phyloP scores from a whole-genome alignment of 53 echinoderm and acorn worm species.

The Mesocentrotus franciscanus region DNA sequence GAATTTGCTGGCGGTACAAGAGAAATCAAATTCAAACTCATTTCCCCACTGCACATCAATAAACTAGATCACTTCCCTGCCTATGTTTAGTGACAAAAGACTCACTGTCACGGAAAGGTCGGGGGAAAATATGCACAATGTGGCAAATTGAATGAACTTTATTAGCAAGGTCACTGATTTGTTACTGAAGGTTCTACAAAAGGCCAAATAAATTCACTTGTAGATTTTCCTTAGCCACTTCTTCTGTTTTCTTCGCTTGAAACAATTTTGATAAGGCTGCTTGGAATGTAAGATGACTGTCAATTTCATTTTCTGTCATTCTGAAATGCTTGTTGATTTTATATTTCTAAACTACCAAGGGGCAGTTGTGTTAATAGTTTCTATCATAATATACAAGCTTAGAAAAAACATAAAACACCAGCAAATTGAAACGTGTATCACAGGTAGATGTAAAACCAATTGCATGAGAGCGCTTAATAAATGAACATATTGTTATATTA shows the following conservation, averaged over 20 bases:
- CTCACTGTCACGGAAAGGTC: neutral
- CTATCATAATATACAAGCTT: too few relatives aligned
- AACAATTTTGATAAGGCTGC: neutral
- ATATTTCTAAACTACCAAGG: neutral
- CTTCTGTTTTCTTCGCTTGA: neutral
- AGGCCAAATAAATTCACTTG: neutral
- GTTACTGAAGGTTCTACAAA: neutral
- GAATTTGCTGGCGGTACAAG: neutral
- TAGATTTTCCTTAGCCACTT: neutral
- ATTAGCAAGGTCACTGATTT: neutral
- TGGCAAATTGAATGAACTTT: neutral
- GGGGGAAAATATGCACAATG: too few relatives aligned
- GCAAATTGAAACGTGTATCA: too few relatives aligned
- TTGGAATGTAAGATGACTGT: neutral
- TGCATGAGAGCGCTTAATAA: too few relatives aligned
- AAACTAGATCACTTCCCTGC: neutral
- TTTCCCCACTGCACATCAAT: neutral
- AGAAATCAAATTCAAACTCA: neutral
- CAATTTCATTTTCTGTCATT: neutral
- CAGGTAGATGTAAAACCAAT: too few relatives aligned
- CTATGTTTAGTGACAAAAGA: neutral
- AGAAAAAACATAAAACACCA: too few relatives aligned
- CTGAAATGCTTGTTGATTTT: neutral
- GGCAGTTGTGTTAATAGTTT: neutral
- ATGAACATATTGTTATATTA: too few relatives aligned